These are phyloP conservation scores for Zophobas morio DNA, from an alignment of 1,140 invertebrate genomes.

Conservation along the genomic window DNA sequence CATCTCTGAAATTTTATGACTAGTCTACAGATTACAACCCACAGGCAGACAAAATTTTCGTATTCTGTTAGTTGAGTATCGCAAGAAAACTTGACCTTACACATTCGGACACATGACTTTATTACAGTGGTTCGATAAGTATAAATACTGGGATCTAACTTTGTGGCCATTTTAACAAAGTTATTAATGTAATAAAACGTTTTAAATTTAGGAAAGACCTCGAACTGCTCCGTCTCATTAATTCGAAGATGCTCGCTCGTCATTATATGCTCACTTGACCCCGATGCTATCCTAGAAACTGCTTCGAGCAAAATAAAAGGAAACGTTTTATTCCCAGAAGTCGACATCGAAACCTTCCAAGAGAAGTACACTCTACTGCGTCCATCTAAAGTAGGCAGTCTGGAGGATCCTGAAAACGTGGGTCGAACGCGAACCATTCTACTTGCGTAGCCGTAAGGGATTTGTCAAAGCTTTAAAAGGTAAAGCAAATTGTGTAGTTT, in stretches of 20 bases:
- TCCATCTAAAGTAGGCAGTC: slow-evolving; percentile 25
- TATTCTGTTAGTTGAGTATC: no score
- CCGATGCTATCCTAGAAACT: slow-evolving; percentile 33
- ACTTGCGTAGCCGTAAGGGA: slow-evolving; percentile 15
- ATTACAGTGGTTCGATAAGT: no score
- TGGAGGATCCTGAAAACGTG: slow-evolving; percentile 14
- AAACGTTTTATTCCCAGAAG: slow-evolving; percentile 41
- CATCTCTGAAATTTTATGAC: no score
- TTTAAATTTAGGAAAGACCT: slow-evolving; percentile 1
- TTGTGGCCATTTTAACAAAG: no score
- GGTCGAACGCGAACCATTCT: slow-evolving; percentile 19
- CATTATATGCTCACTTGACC: slow-evolving; percentile 36
- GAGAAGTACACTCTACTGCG: slow-evolving; percentile 29
- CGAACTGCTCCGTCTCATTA: slow-evolving; percentile 7
- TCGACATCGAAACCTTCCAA: slow-evolving; percentile 40
- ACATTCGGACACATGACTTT: no score
- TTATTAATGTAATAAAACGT: background rate
- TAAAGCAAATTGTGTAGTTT: slow-evolving; percentile 36
- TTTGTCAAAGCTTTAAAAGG: slow-evolving; percentile 35
- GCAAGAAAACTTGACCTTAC: no score
- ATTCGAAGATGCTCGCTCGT: slow-evolving; percentile 31
- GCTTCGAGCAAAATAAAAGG: slow-evolving; percentile 40
- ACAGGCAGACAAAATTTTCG: no score
- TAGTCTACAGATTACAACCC: no score
- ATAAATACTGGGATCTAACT: no score